Base-by-base conservation (phyloP, 2,888 invertebrate species). In the Pollenia labialis region DNA sequence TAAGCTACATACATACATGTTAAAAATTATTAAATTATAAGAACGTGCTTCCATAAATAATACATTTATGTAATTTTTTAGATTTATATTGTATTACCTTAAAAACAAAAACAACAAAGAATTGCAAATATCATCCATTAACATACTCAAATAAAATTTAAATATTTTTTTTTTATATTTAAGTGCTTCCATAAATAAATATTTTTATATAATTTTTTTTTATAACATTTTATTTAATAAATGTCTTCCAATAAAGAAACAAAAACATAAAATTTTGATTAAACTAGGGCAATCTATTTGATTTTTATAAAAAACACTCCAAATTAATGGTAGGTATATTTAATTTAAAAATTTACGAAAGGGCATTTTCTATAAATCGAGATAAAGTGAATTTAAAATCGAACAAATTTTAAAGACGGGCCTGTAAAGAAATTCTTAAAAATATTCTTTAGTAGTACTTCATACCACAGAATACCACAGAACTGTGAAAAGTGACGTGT, bases 241-340 rank as follows among this genome's bases (percentile, higher is more conserved):
- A 66, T 66, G 81, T 80, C 58, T 81, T 74, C 81, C 81, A 74
- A 66, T 66, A 60, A 48, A 62, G 32, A 54, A 18, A 54, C 16
- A 16, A 52, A 50, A 68, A 48, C 23, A 14, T 16, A 44, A 44
- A 32, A 32, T 32, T 32, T 32, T 32, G 1, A 2, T 23, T 23
- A 3, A 23, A 23, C 1, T 23, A 23, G 18, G 18, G 18, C 18
- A 23, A 23, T 23, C 18, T 23, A 23, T 23, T 23, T 23, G 18
- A 23, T 23, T 23, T 23, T 23, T 23, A 23, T 23, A 2, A 23
- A 23, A 23, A 23, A 23, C 18, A 23, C 2, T 23, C 2, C 2
- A 23, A 23, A n/a, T n/a, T n/a, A n/a, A n/a, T n/a, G n/a, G n/a
- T n/a, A n/a, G n/a, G n/a, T 23, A 23, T 32, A 32, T 32, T 32